These are phyloP conservation scores for Plusia festucae DNA, from an alignment of 2,888 invertebrate genomes.

Conservation along the genomic window DNA sequence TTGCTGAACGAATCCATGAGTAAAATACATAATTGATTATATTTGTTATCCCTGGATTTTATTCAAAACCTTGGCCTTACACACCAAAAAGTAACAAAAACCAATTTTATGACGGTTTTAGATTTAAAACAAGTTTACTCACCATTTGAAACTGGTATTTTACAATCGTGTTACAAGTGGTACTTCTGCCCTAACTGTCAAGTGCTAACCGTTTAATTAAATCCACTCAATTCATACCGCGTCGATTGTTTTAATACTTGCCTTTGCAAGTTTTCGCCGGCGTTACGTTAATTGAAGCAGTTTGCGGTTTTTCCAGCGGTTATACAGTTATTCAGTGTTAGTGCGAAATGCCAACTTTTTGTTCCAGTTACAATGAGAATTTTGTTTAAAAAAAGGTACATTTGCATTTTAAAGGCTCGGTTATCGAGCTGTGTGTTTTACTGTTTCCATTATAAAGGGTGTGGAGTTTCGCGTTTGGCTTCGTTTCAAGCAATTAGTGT, in stretches of 20 bases:
- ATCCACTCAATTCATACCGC: constrained; percentile 56
- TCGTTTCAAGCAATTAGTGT: constrained; percentile 2
- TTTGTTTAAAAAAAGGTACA: constrained; percentile 27
- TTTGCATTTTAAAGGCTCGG: constrained; percentile 42
- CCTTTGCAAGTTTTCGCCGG: constrained; percentile 49
- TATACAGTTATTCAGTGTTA: constrained; percentile 56
- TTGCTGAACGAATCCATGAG: too few species aligned
- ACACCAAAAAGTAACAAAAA: background rate
- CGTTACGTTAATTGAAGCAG: constrained; percentile 59
- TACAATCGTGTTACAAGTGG: background rate
- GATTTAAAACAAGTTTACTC: background rate
- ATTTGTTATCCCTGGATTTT: background rate
- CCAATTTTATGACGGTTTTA: background rate
- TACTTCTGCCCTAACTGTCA: constrained; percentile 9
- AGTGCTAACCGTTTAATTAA: constrained; percentile 51
- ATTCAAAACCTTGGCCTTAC: too few species aligned
- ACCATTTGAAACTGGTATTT: background rate
- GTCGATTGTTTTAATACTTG: constrained; percentile 56
- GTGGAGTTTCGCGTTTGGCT: background rate
- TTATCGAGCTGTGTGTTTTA: constrained; percentile 25
- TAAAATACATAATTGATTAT: too few species aligned
- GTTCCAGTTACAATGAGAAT: constrained; percentile 37
- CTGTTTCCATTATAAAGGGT: constrained; percentile 2
- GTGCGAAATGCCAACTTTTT: constrained; percentile 48
- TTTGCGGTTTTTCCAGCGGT: constrained; percentile 55